Conservation (phyloP, 1,140 invertebrate species). For the Heliconius hewitsoni region DNA sequence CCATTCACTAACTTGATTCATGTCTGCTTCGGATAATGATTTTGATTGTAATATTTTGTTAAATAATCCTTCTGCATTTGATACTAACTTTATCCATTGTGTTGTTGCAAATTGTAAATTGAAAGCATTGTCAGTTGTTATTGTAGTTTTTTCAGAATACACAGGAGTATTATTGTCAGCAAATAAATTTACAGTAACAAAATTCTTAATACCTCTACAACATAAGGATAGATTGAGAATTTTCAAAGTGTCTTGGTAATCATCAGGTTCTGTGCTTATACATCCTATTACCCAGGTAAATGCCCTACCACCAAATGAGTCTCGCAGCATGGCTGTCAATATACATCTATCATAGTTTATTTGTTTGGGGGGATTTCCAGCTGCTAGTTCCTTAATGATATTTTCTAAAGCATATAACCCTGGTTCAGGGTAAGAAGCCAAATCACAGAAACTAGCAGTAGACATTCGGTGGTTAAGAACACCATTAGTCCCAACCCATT, state of each 20-base stretch:
- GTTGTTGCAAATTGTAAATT: constrained; percentile 90
- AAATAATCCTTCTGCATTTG: constrained; percentile 91
- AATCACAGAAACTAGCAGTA: constrained; percentile 86
- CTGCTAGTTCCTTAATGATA: constrained; percentile 83
- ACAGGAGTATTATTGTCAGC: constrained; percentile 84
- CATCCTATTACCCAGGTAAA: constrained; percentile 86
- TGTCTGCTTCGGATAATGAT: constrained; percentile 84
- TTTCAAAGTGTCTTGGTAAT: constrained; percentile 84
- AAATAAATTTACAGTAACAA: constrained; percentile 86
- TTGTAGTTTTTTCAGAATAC: constrained; percentile 74
- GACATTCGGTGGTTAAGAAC: constrained; percentile 83
- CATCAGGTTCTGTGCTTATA: constrained; percentile 83
- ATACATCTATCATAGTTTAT: constrained; percentile 85
- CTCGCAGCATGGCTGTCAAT: constrained; percentile 84
- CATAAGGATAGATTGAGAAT: constrained; percentile 84
- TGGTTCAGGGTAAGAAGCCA: constrained; percentile 83
- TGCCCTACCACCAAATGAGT: constrained; percentile 86
- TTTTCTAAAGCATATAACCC: constrained; percentile 84
- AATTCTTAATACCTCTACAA: constrained; percentile 84
- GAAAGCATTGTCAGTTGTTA: constrained; percentile 79
- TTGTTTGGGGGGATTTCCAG: constrained; percentile 81
- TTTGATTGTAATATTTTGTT: constrained; percentile 85
- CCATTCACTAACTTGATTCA: constrained; percentile 92
- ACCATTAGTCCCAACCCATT: constrained; percentile 83
- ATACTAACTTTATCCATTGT: constrained; percentile 90